Base-by-base conservation (phyloP, 2,113 vertebrate genomes). In the Philantomba maxwellii region DNA sequence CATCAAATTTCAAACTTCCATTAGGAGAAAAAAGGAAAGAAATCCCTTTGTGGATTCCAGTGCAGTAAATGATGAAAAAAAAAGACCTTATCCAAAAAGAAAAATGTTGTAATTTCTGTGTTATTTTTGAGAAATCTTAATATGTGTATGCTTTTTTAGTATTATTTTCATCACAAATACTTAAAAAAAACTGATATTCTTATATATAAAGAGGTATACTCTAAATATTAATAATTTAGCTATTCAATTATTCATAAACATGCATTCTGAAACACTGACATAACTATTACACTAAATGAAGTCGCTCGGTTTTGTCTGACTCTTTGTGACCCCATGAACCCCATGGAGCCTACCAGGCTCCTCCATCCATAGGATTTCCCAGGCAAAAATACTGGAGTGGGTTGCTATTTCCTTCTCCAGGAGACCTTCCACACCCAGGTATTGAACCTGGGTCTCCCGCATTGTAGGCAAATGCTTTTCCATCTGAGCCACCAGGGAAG, bases 241-340 rank as follows among this genome's bases (percentile, higher is more conserved):
- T 28, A 28, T 7, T 53, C 6, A 80, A 6, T 81, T 85, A 66
- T 82, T 83, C 6, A 77, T 57, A 73, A 89, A 28, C 75, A 36
- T 17, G 45, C 14, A 90, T 58, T 93, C 5, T 83, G 12, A 58
- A 64, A 45, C 3, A 86, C 7, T 62, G 3, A 12, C 3, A n/a
- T 17, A 85, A 53, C 3, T 26, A 13, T 80, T 87, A 88, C 15
- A 30, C 6, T 60, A 87, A 89, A 17, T 64, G 62, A 64, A 64
- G 8, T 66, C 4, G 1, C 8, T 66, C 64, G 19, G 64, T 66
- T 9, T 16, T 66, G 4, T 66, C 33, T 0, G 8, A 66, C 33
- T 66, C 33, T n/a, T 66, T 66, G 64, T 0, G 0, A n/a, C 16
- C 33, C 64, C 33, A n/a, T 66, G 33, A 16, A n/a, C 64, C 23